phyloP scores from a whole-genome alignment of 2,797 vertebrate species.

The Takifugu rubripes region DNA sequence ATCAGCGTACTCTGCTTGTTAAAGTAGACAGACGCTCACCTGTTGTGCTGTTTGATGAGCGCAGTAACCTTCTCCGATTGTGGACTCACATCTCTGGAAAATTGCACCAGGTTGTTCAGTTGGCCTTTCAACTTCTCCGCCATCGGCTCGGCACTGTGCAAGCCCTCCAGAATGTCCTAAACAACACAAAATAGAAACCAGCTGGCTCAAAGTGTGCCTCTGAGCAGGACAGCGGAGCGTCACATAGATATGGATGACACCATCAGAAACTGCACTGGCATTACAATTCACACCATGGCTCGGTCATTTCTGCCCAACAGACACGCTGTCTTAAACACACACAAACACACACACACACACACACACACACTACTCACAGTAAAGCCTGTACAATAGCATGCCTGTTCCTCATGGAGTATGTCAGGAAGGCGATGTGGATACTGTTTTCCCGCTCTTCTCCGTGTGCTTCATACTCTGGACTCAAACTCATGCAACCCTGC shows the following conservation, averaged over 20 bases:
- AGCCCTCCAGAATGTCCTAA: constrained; percentile 84
- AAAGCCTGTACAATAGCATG: constrained; percentile 75
- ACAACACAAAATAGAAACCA: constrained; percentile 51
- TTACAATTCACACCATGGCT: constrained; percentile 58
- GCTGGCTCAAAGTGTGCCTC: constrained; percentile 29
- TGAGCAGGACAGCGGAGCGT: constrained; percentile 36
- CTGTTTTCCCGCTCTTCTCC: constrained; percentile 66
- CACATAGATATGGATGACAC: constrained; percentile 54
- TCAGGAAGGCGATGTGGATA: constrained; percentile 69
- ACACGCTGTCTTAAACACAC: constrained; percentile 10
- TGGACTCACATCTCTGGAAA: constrained; percentile 87
- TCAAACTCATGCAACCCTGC: constrained; percentile 65
- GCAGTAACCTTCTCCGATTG: constrained; percentile 89
- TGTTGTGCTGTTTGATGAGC: constrained; percentile 95
- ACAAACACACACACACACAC: constrained; percentile 26
- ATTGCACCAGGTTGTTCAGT: constrained; percentile 90
- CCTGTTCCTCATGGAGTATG: constrained; percentile 69
- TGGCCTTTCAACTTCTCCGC: constrained; percentile 90
- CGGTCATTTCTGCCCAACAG: constrained; percentile 28
- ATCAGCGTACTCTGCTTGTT: background rate
- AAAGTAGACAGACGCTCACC: constrained; percentile 71
- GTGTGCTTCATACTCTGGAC: constrained; percentile 71
- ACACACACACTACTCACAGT: constrained; percentile 66
- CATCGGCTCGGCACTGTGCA: constrained; percentile 85
- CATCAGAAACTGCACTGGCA: constrained; percentile 50